Percentiles rank a stretch among this genome's conserved stretches.
Evolutionary conservation across 2,888 invertebrate species (phyloP).

Genomic region (Meiosimyza decipiens): DNA sequence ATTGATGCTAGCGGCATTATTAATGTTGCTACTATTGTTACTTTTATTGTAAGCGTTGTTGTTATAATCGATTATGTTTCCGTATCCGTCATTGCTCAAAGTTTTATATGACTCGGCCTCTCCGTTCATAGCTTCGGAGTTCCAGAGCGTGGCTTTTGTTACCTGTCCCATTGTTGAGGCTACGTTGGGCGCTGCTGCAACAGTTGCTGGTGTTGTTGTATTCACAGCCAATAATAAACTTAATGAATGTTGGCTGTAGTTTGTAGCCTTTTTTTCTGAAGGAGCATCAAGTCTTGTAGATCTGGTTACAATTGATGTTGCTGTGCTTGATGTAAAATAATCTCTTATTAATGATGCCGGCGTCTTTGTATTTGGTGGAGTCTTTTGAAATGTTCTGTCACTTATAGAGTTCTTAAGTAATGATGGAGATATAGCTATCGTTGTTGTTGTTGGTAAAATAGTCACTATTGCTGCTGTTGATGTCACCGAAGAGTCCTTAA

Average conservation of each 20-base stretch:
- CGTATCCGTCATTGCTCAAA: slow-evolving; percentile 41
- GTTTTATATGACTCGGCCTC: slow-evolving; percentile 20
- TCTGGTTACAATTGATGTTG: slow-evolving; percentile 33
- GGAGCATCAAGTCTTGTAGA: slow-evolving; percentile 24
- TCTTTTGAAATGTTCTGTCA: slow-evolving; percentile 55
- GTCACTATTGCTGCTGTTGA: slow-evolving; percentile 3
- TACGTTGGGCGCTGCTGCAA: background rate
- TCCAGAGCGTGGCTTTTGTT: slow-evolving; percentile 39
- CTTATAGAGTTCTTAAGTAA: slow-evolving; percentile 56
- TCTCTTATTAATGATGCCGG: slow-evolving; percentile 38
- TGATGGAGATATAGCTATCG: slow-evolving; percentile 39
- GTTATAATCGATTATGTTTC: slow-evolving; percentile 36
- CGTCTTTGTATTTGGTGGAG: slow-evolving; percentile 53
- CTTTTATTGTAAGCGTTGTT: slow-evolving; percentile 29
- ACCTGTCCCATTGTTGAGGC: slow-evolving; percentile 27
- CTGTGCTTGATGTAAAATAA: slow-evolving; percentile 31
- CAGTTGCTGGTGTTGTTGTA: slow-evolving; percentile 25
- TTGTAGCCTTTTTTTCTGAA: slow-evolving; percentile 30
- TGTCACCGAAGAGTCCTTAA: slow-evolving; percentile 30
- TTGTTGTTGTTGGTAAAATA: background rate
- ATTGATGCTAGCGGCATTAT: slow-evolving; percentile 14
- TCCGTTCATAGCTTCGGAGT: background rate
- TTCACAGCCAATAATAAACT: slow-evolving; percentile 34
- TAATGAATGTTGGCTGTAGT: slow-evolving; percentile 39
- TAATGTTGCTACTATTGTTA: slow-evolving; percentile 13